These are phyloP conservation scores for Crossocerus cetratus DNA, from an alignment of 2,888 invertebrate species.

Conservation along the genomic window DNA sequence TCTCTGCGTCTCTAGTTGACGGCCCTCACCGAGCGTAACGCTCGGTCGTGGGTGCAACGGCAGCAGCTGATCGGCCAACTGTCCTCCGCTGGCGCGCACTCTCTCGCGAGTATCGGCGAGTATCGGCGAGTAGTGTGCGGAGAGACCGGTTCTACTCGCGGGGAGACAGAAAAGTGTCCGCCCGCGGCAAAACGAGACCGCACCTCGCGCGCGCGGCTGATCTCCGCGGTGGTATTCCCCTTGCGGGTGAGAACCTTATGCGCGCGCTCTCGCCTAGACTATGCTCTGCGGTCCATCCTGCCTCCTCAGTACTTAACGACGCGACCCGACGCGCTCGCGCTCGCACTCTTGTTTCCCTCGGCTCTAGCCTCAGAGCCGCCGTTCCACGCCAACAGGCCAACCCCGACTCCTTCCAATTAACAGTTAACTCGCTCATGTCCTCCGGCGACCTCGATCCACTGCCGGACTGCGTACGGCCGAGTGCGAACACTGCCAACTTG, in stretches of 20 bases:
- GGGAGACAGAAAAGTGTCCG: conserved; percentile 50
- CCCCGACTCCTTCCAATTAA: no score
- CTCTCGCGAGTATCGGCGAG: not conserved
- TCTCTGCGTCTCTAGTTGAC: not conserved
- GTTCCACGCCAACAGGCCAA: no score
- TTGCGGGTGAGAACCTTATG: conserved; percentile 45
- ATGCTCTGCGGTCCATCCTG: conserved; percentile 37
- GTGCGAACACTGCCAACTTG: no score
- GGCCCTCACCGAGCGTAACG: not conserved
- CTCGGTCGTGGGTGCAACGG: not conserved
- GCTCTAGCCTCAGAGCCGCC: no score
- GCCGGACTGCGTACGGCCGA: no score
- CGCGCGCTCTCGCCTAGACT: conserved; percentile 25
- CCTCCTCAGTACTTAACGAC: conserved; percentile 29
- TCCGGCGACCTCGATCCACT: no score
- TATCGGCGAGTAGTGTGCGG: not conserved
- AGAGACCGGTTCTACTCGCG: conserved; percentile 50
- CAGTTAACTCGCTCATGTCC: no score
- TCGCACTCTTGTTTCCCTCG: not conserved
- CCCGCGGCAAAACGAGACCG: conserved; percentile 54
- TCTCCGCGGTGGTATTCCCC: conserved; percentile 44
- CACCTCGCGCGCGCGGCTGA: conserved; percentile 38
- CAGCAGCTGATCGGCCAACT: not conserved
- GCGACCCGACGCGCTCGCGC: conserved; percentile 11
- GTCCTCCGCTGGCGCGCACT: not conserved